A percentile compares a stretch with the other conserved stretches of the same genome.
Evolutionary conservation across 2,113 vertebrate species (phyloP).

Genomic region (Cariama cristata): DNA sequence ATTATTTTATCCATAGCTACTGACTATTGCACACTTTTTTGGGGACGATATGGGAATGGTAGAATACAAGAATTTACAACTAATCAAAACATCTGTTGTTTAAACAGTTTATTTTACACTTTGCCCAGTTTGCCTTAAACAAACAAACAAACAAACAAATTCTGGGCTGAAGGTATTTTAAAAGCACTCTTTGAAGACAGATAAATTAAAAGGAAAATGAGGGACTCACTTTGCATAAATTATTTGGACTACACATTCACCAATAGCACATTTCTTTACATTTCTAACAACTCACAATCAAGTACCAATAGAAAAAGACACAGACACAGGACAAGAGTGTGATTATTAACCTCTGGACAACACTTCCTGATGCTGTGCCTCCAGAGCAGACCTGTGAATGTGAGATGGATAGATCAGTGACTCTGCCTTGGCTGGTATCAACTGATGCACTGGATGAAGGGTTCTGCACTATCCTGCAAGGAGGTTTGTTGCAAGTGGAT

Average conservation of each 20-base stretch:
- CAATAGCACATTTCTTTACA: background rate
- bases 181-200: background rate
- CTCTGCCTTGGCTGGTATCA: background rate
- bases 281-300: background rate
- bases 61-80: background rate
- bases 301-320: background rate
- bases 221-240: background rate
- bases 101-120: background rate
- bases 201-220: background rate
- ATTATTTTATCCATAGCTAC: background rate
- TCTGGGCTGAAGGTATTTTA: background rate
- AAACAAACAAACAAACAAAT: background rate
- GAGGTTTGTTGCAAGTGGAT: rapidly evolving
- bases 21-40: background rate
- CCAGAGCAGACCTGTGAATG: background rate
- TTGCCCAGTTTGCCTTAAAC: background rate
- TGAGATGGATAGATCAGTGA: background rate
- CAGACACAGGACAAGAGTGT: background rate
- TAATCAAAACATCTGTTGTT: background rate
- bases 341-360: background rate
- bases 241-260: background rate
- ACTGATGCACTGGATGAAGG: background rate
- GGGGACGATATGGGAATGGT: background rate
- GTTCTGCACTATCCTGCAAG: background rate
- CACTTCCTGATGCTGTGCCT: background rate